Evolutionary conservation across 2,113 vertebrate species (phyloP).

Genomic region (Rousettus leschenaultii): DNA sequence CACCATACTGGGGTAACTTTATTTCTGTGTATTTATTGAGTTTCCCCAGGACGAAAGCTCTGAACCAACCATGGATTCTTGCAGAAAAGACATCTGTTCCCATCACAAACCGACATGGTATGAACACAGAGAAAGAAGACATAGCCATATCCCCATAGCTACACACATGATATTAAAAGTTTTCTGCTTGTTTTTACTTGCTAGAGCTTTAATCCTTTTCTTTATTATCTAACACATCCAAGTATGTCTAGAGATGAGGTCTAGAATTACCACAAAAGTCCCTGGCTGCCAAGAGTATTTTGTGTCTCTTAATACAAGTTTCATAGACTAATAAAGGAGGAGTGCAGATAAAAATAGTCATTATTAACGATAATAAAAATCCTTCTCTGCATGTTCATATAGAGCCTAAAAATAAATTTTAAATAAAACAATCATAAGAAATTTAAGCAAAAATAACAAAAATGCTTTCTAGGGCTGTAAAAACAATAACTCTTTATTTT

Average conservation of each 20-base stretch:
- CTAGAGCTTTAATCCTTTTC: not conserved
- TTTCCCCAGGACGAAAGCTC: not conserved
- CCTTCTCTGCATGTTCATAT: not conserved
- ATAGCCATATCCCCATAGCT: no score
- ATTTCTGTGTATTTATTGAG: not conserved
- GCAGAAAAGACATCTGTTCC: not conserved
- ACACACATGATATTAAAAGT: not conserved
- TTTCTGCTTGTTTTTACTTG: not conserved
- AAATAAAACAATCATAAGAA: not conserved
- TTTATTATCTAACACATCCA: constrained; percentile 17
- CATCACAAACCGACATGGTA: not conserved
- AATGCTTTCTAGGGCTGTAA: not conserved
- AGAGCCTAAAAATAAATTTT: not conserved
- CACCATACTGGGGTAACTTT: not conserved
- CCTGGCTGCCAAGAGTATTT: not conserved
- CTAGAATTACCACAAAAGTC: constrained; percentile 29
- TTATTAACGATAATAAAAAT: constrained; percentile 49
- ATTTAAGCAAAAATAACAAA: not conserved
- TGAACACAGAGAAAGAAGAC: not conserved
- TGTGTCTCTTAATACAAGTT: constrained; percentile 33
- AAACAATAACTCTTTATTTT: not conserved
- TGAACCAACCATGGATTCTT: not conserved
- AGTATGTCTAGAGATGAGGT: constrained; percentile 24
- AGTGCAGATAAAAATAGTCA: constrained; percentile 30
- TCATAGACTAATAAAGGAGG: constrained; percentile 35